These are phyloP conservation scores for Drosophila virilis DNA, from an alignment of 1,140 invertebrate species.

Conservation along the genomic window DNA sequence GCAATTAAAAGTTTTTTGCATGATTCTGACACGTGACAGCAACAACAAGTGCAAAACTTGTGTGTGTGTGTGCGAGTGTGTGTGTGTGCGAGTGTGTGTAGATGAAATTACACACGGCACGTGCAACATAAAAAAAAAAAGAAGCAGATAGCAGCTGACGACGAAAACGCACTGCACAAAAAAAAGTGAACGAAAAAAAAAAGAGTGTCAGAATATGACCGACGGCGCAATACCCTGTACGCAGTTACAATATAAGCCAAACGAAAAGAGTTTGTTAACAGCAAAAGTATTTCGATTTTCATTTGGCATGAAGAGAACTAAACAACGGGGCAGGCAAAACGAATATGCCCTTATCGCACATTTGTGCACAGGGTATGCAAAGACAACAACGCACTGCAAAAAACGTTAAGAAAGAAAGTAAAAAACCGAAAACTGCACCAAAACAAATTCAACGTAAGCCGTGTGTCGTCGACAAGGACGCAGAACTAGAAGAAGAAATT, in stretches of 20 bases:
- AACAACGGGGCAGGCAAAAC: too few relatives aligned
- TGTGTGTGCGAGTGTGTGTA: slow-evolving; percentile 21
- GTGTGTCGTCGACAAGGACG: slow-evolving; percentile 45
- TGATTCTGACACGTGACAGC: slow-evolving; percentile 52
- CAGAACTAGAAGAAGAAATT: slow-evolving; percentile 35
- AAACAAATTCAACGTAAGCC: slow-evolving; percentile 22
- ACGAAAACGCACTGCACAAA: slow-evolving; percentile 8
- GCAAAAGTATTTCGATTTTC: too few relatives aligned
- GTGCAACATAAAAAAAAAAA: slow-evolving; percentile 23
- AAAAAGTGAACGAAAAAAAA: neutral
- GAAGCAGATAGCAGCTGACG: slow-evolving; percentile 20
- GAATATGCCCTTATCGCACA: neutral
- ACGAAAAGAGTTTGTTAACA: too few relatives aligned
- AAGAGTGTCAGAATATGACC: neutral
- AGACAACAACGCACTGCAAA: too few relatives aligned
- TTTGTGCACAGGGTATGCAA: neutral
- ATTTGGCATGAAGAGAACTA: too few relatives aligned
- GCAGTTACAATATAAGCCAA: neutral
- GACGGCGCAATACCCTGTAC: neutral
- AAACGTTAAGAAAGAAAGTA: too few relatives aligned
- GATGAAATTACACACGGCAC: slow-evolving; percentile 47
- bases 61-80: slow-evolving; percentile 6
- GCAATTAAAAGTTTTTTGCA: slow-evolving; percentile 60
- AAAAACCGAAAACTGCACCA: too few relatives aligned
- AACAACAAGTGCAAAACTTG: slow-evolving; percentile 24